phyloP scores from a whole-genome alignment of 2,797 vertebrate genomes.

The Crenuchus spilurus region DNA sequence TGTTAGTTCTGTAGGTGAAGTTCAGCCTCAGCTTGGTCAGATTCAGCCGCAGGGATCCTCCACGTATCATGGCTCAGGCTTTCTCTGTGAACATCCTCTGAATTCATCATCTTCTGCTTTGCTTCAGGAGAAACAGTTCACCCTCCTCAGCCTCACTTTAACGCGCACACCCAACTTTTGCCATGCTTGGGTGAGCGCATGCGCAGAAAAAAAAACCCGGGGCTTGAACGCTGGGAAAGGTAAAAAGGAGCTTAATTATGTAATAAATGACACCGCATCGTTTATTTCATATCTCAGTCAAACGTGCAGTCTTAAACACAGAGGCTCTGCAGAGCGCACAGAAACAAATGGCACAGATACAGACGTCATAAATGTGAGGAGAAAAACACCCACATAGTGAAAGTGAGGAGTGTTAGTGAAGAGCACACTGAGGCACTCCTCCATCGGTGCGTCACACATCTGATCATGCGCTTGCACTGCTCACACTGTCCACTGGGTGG shows the following conservation, averaged over 20 bases:
- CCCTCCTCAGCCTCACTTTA: constrained; percentile 37
- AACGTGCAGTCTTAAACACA: not conserved
- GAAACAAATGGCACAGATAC: not conserved
- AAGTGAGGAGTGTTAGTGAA: constrained; percentile 28
- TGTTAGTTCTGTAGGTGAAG: constrained; percentile 38
- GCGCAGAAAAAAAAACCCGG: not conserved
- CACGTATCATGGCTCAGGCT: constrained; percentile 5
- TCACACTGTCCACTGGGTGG: constrained; percentile 13
- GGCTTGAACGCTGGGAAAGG: too few relatives aligned
- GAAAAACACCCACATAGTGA: not conserved
- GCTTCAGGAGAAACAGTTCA: constrained; percentile 44
- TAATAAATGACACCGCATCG: not conserved
- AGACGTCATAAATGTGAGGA: not conserved
- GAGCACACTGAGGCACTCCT: not conserved
- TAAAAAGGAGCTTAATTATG: not conserved
- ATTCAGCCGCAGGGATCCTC: constrained; percentile 22
- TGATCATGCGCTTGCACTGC: not conserved
- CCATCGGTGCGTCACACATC: not conserved
- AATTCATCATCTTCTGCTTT: constrained; percentile 27
- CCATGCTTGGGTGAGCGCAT: constrained; percentile 7
- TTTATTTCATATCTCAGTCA: not conserved
- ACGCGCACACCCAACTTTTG: constrained; percentile 31
- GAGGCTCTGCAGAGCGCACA: not conserved
- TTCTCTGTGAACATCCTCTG: constrained; percentile 11
- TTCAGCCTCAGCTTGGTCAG: constrained; percentile 37